Conservation (phyloP, 2,888 invertebrate species). For the Nebria salina region DNA sequence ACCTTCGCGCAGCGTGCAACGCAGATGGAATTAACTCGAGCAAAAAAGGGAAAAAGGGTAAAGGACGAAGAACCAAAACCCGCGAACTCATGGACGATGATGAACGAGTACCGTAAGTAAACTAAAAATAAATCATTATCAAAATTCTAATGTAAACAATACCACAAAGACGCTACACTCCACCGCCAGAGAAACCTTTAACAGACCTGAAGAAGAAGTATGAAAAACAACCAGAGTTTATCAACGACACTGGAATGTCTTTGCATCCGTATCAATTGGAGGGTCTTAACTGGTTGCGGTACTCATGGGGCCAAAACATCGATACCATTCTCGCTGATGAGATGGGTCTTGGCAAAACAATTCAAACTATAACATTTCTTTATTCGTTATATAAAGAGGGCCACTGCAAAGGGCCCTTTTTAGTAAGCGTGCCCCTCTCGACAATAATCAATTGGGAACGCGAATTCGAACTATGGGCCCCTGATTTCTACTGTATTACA, state of each 20-base stretch:
- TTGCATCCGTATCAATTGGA: slow-evolving; percentile 98
- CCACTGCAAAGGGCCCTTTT: slow-evolving; percentile 96
- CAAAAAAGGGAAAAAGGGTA: slow-evolving; percentile 83
- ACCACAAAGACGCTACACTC: slow-evolving; percentile 74
- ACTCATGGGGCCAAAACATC: slow-evolving; percentile 95
- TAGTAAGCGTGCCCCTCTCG: slow-evolving; percentile 97
- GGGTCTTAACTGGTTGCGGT: slow-evolving; percentile 97
- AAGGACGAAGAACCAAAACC: slow-evolving; percentile 68
- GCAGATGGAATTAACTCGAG: slow-evolving; percentile 72
- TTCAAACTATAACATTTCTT: slow-evolving; percentile 98
- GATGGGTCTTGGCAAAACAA: slow-evolving; percentile 99
- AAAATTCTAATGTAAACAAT: background rate
- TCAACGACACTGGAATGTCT: slow-evolving; percentile 91
- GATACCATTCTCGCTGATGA: slow-evolving; percentile 99
- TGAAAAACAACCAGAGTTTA: slow-evolving; percentile 91
- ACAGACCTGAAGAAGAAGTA: slow-evolving; percentile 93
- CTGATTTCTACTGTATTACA: slow-evolving; percentile 94
- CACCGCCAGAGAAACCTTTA: slow-evolving; percentile 86
- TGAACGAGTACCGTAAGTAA: slow-evolving; percentile 65
- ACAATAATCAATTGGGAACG: slow-evolving; percentile 99
- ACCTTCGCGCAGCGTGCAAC: slow-evolving; percentile 78
- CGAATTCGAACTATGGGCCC: slow-evolving; percentile 99
- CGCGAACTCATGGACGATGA: slow-evolving; percentile 80
- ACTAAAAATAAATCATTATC: background rate
- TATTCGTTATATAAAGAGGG: slow-evolving; percentile 98